Percentiles rank a stretch among this genome's conserved stretches.
Conservation (phyloP, 1,140 invertebrate species). For the Eufriesea mexicana region DNA sequence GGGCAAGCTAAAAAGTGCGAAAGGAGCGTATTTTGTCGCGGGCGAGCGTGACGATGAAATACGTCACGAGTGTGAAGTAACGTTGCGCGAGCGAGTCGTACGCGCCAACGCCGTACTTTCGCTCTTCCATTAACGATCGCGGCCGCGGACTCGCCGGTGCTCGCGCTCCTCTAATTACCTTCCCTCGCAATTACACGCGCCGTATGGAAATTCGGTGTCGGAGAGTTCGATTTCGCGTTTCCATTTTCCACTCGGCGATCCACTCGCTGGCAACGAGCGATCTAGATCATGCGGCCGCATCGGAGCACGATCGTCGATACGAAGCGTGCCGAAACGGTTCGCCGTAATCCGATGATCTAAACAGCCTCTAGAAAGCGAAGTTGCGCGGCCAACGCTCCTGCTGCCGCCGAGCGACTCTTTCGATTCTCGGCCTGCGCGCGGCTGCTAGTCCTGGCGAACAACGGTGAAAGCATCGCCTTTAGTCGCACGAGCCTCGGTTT, state of each 20-base stretch:
- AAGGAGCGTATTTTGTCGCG: background rate
- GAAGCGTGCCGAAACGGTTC: background rate
- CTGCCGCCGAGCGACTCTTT: conserved; percentile 1
- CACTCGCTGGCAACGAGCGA: conserved; percentile 1
- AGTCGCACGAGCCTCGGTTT: conserved; percentile 49
- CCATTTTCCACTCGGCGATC: conserved; percentile 18
- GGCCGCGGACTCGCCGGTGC: too few relatives aligned
- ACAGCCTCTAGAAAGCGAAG: conserved; percentile 61
- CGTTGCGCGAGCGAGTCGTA: conserved; percentile 36
- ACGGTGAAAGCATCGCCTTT: conserved; percentile 60
- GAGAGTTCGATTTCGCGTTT: background rate
- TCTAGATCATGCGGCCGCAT: background rate
- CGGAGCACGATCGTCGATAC: background rate
- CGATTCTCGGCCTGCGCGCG: conserved; percentile 24
- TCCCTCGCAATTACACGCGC: background rate
- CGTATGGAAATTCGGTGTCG: background rate
- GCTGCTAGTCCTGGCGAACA: conserved; percentile 46
- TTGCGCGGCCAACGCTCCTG: conserved; percentile 53
- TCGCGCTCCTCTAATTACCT: conserved; percentile 31
- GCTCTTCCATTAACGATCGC: conserved; percentile 43
- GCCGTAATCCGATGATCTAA: conserved; percentile 59
- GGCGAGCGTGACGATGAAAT: conserved; percentile 12
- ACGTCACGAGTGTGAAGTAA: conserved; percentile 37
- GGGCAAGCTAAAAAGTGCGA: too few relatives aligned
- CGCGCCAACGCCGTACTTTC: conserved; percentile 59